Evolutionary conservation across 2,113 vertebrate genomes (phyloP).

Genomic region (Nannospalax galili): DNA sequence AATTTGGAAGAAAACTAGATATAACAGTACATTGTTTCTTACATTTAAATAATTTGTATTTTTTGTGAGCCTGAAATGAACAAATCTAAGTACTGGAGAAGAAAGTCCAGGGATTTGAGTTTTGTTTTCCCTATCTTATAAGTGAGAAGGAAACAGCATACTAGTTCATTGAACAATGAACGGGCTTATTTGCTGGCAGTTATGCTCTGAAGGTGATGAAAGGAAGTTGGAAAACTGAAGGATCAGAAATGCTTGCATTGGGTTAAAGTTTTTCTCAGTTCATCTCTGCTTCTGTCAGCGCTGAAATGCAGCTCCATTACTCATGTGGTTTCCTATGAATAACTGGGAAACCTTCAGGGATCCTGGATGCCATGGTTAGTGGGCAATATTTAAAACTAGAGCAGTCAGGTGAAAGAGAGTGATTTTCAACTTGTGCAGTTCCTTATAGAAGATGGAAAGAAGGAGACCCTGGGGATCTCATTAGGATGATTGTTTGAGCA

Average conservation of each 20-base stretch:
- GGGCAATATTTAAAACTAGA: background rate
- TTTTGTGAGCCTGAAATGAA: background rate
- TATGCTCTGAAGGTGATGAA: background rate
- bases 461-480: conserved; percentile 54
- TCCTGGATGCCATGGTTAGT: background rate
- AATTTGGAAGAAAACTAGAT: background rate
- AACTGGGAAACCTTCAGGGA: conserved; percentile 28
- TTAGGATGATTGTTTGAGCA: background rate
- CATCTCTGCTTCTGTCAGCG: background rate
- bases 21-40: background rate
- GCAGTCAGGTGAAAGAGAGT: background rate
- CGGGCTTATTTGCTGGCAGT: background rate
- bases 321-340: background rate
- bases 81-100: background rate
- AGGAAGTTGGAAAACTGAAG: background rate
- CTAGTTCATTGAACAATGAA: background rate
- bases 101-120: background rate
- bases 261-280: background rate
- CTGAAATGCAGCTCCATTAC: background rate
- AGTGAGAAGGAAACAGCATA: background rate
- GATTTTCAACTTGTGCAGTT: background rate
- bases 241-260: background rate
- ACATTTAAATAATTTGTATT: background rate
- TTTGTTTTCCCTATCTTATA: background rate
- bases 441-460: conserved; percentile 41